phyloP scores from a whole-genome alignment of 2,113 vertebrate genomes.

The Himantopus leucocephalus region DNA sequence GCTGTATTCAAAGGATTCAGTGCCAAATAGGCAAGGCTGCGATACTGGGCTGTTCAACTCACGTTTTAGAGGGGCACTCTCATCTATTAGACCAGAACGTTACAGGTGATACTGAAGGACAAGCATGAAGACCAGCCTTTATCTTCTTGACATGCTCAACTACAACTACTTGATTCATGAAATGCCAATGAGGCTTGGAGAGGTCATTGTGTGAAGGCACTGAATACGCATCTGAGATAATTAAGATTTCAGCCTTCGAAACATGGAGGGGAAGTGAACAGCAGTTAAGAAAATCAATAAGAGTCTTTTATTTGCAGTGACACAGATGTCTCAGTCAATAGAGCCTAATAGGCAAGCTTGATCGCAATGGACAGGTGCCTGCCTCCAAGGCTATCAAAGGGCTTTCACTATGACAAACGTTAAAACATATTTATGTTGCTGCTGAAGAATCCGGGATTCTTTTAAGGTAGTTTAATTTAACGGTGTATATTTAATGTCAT shows the following conservation, averaged over 20 bases:
- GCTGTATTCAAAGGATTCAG: slow-evolving; percentile 9
- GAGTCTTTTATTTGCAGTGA: slow-evolving; percentile 97
- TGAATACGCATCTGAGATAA: slow-evolving; percentile 93
- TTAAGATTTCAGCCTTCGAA: slow-evolving; percentile 95
- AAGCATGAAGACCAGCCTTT: slow-evolving; percentile 71
- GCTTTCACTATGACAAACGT: slow-evolving; percentile 70
- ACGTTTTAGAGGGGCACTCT: not conserved
- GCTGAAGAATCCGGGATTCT: slow-evolving; percentile 41
- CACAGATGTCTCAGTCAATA: slow-evolving; percentile 99
- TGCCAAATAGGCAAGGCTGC: slow-evolving; percentile 27
- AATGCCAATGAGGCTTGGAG: slow-evolving; percentile 82
- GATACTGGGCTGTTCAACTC: not conserved
- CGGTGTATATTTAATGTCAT: slow-evolving; percentile 52
- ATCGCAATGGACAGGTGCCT: slow-evolving; percentile 84
- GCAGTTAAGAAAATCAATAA: slow-evolving; percentile 97
- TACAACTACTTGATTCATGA: slow-evolving; percentile 81
- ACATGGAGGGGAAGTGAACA: slow-evolving; percentile 92
- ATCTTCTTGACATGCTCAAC: slow-evolving; percentile 82
- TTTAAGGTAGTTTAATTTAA: slow-evolving; percentile 41
- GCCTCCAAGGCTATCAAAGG: slow-evolving; percentile 76
- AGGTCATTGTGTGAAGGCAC: slow-evolving; percentile 81
- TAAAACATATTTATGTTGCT: slow-evolving; percentile 70
- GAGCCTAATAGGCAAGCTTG: slow-evolving; percentile 95
- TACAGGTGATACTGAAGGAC: slow-evolving; percentile 80
- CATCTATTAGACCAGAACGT: slow-evolving; percentile 70